Percentiles rank a stretch among this genome's conserved stretches.
Conservation (phyloP, 2,888 invertebrate genomes). For the Eupithecia abbreviata region DNA sequence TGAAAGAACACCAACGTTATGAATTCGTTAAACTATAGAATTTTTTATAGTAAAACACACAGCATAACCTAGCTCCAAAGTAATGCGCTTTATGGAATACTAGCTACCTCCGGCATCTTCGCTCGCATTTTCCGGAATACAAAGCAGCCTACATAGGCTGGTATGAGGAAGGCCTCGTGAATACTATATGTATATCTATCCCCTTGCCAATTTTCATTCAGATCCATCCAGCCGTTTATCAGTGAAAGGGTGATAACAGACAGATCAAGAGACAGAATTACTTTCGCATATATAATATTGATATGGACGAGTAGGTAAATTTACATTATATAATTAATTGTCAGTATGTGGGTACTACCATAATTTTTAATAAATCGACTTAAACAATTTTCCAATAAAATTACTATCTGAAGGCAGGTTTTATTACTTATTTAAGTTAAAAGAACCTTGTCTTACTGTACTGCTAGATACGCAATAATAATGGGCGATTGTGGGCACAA, state of each 20-base stretch:
- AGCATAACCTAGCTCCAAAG: neutral
- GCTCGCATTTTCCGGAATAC: no score
- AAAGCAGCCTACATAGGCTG: no score
- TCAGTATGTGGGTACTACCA: no score
- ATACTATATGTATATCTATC: neutral
- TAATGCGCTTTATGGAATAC: neutral
- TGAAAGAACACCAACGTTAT: no score
- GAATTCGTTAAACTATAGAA: no score
- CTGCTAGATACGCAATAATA: neutral
- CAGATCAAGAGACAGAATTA: neutral
- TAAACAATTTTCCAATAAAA: no score
- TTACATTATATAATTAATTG: no score
- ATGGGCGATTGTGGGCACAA: neutral
- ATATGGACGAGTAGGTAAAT: no score
- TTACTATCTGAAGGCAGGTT: no score
- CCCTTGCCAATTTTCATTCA: neutral
- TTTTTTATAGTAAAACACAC: neutral
- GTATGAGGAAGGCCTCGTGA: no score
- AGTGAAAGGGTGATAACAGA: neutral
- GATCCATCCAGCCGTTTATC: neutral
- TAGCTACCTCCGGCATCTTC: neutral
- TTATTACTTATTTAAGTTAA: no score
- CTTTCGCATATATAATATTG: neutral
- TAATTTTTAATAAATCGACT: no score
- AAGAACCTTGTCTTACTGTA: neutral